Conservation (phyloP, 2,888 invertebrate genomes). For the Pelosia muscerda region DNA sequence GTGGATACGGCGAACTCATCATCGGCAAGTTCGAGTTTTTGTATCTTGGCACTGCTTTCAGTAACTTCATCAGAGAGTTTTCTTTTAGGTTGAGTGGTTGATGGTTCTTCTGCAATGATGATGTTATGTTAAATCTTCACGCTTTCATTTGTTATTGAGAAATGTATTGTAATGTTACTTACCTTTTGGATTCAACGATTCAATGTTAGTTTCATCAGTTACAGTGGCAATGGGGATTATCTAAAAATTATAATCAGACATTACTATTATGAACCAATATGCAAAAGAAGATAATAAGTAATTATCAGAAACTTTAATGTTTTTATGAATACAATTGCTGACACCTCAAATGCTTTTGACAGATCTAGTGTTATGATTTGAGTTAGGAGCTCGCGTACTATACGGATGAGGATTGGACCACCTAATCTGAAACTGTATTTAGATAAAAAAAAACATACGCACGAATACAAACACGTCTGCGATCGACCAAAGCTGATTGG, state of each 20-base stretch:
- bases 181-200: slow-evolving; percentile 58
- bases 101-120: slow-evolving; percentile 59
- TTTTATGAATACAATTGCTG: neutral
- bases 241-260: slow-evolving; percentile 23
- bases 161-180: slow-evolving; percentile 13
- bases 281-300: neutral
- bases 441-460: neutral
- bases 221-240: slow-evolving; percentile 34
- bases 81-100: slow-evolving; percentile 64
- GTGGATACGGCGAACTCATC: slow-evolving; percentile 62
- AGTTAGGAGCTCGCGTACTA: neutral
- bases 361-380: neutral
- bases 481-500: too few relatives aligned
- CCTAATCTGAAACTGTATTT: too few relatives aligned
- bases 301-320: neutral
- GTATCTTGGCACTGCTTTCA: slow-evolving; percentile 69
- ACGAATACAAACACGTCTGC: too few relatives aligned
- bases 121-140: neutral
- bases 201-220: slow-evolving; percentile 35
- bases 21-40: slow-evolving; percentile 68
- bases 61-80: slow-evolving; percentile 69
- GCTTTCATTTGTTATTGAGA: neutral
- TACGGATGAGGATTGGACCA: too few relatives aligned
- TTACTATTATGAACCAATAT: neutral
- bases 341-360: neutral